Evolutionary conservation across 2,797 vertebrate genomes (phyloP).

Genomic region (Carapus acus): DNA sequence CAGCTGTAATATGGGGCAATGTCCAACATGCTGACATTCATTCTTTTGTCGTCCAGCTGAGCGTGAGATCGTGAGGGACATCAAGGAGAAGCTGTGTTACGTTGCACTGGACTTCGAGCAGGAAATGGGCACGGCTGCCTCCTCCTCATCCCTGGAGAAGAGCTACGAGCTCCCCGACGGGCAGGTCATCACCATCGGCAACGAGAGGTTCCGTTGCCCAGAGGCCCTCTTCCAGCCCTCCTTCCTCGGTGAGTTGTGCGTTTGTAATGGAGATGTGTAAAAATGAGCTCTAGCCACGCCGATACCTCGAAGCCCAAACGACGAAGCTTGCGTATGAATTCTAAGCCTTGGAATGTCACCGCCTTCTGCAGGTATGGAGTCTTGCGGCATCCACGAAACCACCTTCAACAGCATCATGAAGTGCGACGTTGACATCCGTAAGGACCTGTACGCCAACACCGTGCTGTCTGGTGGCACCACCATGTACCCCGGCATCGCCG

Average conservation of each 20-base stretch:
- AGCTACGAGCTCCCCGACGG: slow-evolving; percentile 96
- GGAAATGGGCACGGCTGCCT: slow-evolving; percentile 92
- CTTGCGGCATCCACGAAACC: slow-evolving; percentile 96
- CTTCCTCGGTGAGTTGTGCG: slow-evolving; percentile 92
- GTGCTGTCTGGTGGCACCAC: slow-evolving; percentile 97
- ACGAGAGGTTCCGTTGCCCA: slow-evolving; percentile 93
- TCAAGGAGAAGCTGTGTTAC: slow-evolving; percentile 97
- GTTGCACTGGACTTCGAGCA: slow-evolving; percentile 97
- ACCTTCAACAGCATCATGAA: slow-evolving; percentile 99
- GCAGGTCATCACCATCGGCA: slow-evolving; percentile 97
- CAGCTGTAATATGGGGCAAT: too few relatives aligned
- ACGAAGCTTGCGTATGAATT: too few relatives aligned
- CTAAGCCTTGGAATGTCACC: too few relatives aligned
- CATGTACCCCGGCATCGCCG: slow-evolving; percentile 96
- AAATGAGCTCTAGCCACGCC: too few relatives aligned
- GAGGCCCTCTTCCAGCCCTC: slow-evolving; percentile 98
- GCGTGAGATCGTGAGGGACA: slow-evolving; percentile 95
- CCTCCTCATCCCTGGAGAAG: slow-evolving; percentile 92
- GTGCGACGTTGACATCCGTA: slow-evolving; percentile 96
- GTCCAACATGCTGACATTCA: accelerated
- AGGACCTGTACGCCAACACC: slow-evolving; percentile 97
- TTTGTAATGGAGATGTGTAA: too few relatives aligned
- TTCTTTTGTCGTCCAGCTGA: slow-evolving; percentile 66
- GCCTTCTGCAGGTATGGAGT: slow-evolving; percentile 93
- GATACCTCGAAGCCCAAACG: too few relatives aligned